These are phyloP conservation scores for Danio rerio DNA, from an alignment of 2,113 vertebrate species.

Conservation along the genomic window GRCz12tu NC_133188.1:24994501-24995000, in stretches of 20 bases:
- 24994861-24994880: neutral
- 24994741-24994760: neutral
- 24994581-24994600: no score
- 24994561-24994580: no score
- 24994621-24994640: no score
- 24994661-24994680: no score
- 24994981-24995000: slow-evolving; percentile 6
- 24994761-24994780: neutral
- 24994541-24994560: no score
- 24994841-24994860: neutral
- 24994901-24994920: neutral
- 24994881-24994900: slow-evolving; percentile 1
- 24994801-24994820: neutral
- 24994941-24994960: neutral
- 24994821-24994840: neutral
- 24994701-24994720: no score
- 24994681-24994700: no score
- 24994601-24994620: no score
- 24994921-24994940: neutral
- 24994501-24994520: no score
- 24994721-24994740: neutral
- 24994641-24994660: no score
- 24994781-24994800: neutral
- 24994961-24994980: slow-evolving; percentile 26
- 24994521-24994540: no score